Evolutionary conservation across 2,797 vertebrate genomes (phyloP).

Genomic region (Argentina silus): DNA sequence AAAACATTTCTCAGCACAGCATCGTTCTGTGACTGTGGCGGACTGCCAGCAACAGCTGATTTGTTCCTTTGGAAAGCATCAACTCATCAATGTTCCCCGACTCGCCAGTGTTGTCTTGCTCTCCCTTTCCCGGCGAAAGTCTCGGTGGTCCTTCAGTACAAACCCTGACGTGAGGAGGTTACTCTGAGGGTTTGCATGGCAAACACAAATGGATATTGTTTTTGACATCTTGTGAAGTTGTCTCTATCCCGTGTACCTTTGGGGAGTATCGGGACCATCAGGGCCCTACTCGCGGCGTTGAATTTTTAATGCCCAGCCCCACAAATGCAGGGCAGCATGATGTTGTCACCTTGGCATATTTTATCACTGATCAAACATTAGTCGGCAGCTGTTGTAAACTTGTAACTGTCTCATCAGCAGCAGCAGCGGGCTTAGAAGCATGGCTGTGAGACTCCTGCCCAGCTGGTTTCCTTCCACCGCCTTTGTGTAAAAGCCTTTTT

Average conservation of each 20-base stretch:
- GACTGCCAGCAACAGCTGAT: not conserved
- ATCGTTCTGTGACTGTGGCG: slow-evolving; percentile 28
- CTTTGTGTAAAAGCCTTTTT: slow-evolving; percentile 48
- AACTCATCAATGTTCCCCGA: slow-evolving; percentile 1
- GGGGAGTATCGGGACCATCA: slow-evolving; percentile 82
- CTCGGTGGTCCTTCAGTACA: slow-evolving; percentile 68
- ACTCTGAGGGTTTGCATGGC: slow-evolving; percentile 76
- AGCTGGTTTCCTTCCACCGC: slow-evolving; percentile 71
- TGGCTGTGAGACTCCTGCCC: slow-evolving; percentile 77
- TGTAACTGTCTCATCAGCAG: slow-evolving; percentile 86
- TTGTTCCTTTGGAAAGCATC: slow-evolving; percentile 14
- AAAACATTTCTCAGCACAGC: slow-evolving; percentile 37
- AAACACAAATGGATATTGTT: slow-evolving; percentile 87
- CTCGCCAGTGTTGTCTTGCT: slow-evolving; percentile 22
- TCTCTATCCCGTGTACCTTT: slow-evolving; percentile 82
- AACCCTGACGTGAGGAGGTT: slow-evolving; percentile 71
- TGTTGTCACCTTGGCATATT: slow-evolving; percentile 94
- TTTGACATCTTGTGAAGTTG: slow-evolving; percentile 90
- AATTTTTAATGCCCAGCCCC: slow-evolving; percentile 90
- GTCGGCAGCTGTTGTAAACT: slow-evolving; percentile 89
- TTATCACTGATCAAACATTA: slow-evolving; percentile 96
- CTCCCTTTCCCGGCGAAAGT: slow-evolving; percentile 40
- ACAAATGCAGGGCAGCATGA: slow-evolving; percentile 89
- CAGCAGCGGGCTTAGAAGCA: slow-evolving; percentile 76
- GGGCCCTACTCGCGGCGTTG: slow-evolving; percentile 81